Evolutionary conservation across 2,797 vertebrate species (phyloP).

Genomic region (Strix occidentalis): DNA sequence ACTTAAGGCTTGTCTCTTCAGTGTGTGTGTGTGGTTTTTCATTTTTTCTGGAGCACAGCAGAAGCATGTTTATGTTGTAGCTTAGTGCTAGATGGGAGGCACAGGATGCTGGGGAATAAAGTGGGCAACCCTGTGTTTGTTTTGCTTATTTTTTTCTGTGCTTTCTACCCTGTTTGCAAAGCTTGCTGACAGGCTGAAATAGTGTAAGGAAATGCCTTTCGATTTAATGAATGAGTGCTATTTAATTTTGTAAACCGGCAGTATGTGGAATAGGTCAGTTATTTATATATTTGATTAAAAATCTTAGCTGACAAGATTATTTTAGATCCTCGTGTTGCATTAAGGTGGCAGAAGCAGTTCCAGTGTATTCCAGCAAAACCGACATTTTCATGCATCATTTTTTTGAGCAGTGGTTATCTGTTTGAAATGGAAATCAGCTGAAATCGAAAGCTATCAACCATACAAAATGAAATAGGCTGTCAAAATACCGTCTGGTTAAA

Average conservation of each 20-base stretch:
- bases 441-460: background rate
- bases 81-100: background rate
- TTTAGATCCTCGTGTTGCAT: background rate
- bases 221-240: background rate
- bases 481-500: background rate
- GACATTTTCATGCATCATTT: background rate
- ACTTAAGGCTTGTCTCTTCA: background rate
- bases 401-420: background rate
- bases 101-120: background rate
- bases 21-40: background rate
- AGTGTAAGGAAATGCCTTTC: background rate
- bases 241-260: background rate
- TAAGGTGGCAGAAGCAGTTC: background rate
- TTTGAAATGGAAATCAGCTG: background rate
- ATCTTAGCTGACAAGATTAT: background rate
- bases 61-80: background rate
- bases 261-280: background rate
- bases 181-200: background rate
- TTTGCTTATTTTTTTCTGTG: accelerated
- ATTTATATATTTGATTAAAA: background rate
- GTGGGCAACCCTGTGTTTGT: background rate
- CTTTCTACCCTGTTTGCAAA: background rate
- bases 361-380: background rate
- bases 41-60: background rate
- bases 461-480: background rate